phyloP scores from a whole-genome alignment of 2,888 invertebrate species.

The Aleiodes testaceus region DNA sequence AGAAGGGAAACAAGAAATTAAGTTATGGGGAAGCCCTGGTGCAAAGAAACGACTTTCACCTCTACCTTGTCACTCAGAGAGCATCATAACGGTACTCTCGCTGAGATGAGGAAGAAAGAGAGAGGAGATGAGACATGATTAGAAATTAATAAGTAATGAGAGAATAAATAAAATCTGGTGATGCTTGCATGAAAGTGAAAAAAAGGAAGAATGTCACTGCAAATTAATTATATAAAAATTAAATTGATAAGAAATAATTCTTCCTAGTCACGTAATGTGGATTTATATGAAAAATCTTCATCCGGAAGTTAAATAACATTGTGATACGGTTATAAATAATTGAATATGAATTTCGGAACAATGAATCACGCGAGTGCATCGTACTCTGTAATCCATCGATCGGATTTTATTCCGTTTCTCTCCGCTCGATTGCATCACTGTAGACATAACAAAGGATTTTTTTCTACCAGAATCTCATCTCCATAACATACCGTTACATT shows the following conservation, averaged over 20 bases:
- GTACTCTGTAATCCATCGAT: conserved; percentile 50
- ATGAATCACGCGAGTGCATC: conserved; percentile 49
- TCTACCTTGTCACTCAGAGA: conserved; percentile 22
- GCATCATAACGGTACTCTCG: conserved; percentile 13
- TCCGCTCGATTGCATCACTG: conserved; percentile 49
- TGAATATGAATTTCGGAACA: not conserved
- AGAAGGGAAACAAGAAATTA: conserved; percentile 14
- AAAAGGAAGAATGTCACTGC: conserved; percentile 8
- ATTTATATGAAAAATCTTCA: conserved; percentile 14
- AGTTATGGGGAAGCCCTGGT: conserved; percentile 33
- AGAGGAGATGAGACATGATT: not conserved
- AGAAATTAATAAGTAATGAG: conserved; percentile 6
- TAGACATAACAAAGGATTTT: not conserved
- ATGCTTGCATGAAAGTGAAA: not conserved
- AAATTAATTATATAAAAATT: not conserved
- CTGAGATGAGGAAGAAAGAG: conserved; percentile 2
- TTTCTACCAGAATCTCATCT: conserved; percentile 6
- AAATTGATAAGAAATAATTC: no score
- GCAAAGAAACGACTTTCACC: conserved; percentile 21
- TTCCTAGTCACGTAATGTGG: conserved; percentile 21
- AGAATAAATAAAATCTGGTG: conserved; percentile 14
- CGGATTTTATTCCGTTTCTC: conserved; percentile 49
- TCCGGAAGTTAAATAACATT: conserved; percentile 25
- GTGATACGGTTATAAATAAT: not conserved
- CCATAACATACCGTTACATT: conserved; percentile 16